A percentile compares a stretch with the other conserved stretches of the same genome.
Conservation (phyloP, 2,888 invertebrate species). For the Oligia latruncula region DNA sequence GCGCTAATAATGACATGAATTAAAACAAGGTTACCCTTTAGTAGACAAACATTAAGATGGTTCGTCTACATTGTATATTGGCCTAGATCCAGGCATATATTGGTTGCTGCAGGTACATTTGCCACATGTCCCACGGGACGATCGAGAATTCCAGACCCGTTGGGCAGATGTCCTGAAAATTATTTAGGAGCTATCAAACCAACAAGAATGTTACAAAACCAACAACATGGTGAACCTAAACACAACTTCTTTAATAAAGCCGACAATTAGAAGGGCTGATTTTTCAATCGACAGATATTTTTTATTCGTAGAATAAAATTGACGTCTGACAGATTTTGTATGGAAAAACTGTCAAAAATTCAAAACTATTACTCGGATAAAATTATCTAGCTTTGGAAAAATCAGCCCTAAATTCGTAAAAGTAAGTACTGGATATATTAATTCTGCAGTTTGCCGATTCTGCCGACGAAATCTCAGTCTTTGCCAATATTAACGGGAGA, state of each 20-base stretch:
- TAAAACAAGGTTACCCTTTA: constrained; percentile 7
- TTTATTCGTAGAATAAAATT: too few relatives aligned
- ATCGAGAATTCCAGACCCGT: constrained; percentile 1
- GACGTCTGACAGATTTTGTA: too few relatives aligned
- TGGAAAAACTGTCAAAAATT: too few relatives aligned
- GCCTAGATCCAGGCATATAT: constrained; percentile 20
- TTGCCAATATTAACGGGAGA: not conserved
- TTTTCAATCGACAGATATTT: too few relatives aligned
- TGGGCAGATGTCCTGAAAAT: constrained; percentile 4
- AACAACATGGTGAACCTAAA: not conserved
- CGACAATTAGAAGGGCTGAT: not conserved
- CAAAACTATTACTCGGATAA: too few relatives aligned
- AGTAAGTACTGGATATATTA: not conserved
- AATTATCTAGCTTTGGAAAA: too few relatives aligned
- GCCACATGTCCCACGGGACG: constrained; percentile 19
- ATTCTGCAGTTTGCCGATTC: not conserved
- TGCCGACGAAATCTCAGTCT: not conserved
- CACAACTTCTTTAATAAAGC: not conserved
- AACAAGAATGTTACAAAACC: not conserved
- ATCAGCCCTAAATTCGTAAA: not conserved
- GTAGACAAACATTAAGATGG: not conserved
- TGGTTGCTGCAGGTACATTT: constrained; percentile 9
- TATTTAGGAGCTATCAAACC: constrained; percentile 9
- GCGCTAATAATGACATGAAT: constrained; percentile 4
- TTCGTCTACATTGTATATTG: constrained; percentile 1